Evolutionary conservation across 2,888 invertebrate genomes (phyloP).

Genomic region (Heteromyza rotundicornis): DNA sequence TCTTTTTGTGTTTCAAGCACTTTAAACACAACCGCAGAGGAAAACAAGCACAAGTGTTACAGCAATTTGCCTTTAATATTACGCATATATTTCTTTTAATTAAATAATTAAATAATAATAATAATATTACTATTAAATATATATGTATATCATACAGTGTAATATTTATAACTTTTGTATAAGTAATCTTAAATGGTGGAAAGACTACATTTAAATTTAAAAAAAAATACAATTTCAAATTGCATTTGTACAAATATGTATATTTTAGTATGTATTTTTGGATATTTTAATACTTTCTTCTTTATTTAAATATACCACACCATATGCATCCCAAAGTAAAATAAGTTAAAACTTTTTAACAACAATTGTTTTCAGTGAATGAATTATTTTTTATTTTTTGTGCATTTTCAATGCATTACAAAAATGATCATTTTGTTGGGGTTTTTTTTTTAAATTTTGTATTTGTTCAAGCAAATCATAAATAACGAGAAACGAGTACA

Average conservation of each 20-base stretch:
- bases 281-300: neutral
- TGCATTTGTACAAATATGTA: too few relatives aligned
- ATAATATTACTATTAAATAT: slow-evolving; percentile 15
- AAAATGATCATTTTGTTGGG: neutral
- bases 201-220: neutral
- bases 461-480: neutral
- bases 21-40: too few relatives aligned
- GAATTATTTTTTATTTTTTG: slow-evolving; percentile 5
- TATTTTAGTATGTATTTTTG: neutral
- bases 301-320: slow-evolving; percentile 42
- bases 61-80: neutral
- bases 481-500: too few relatives aligned
- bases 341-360: neutral
- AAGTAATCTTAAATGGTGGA: neutral
- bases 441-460: slow-evolving; percentile 4
- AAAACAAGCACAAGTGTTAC: neutral
- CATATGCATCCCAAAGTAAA: slow-evolving; percentile 37
- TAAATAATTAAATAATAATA: slow-evolving; percentile 36
- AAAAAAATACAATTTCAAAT: too few relatives aligned
- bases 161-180: neutral
- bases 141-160: slow-evolving; percentile 7
- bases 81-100: slow-evolving; percentile 16
- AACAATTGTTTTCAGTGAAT: neutral
- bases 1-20: neutral
- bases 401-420: slow-evolving; percentile 7